Evolutionary conservation across 2,888 invertebrate species (phyloP), one percentile per base, ranked within the genome.

Genomic region (Cataglyphis rosenhaueri): DNA sequence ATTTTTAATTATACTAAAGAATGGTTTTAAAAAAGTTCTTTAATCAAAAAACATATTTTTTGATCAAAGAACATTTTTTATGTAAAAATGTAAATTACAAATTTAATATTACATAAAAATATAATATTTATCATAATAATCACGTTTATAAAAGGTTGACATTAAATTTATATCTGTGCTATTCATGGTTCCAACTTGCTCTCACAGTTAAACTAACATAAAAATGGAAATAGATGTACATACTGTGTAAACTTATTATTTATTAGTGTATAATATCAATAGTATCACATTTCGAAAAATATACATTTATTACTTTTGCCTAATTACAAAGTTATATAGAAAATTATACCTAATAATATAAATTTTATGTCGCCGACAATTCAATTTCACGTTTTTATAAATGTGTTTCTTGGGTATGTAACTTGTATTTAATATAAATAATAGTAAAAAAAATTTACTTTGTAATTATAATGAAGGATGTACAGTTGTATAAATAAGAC

Each of bases 201-300:
- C 41, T 76, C 74, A 59, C 29, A 78, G 82, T 85, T 88, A 82
- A 71, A 73, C 18, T 65, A 25, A 76, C 44, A 21, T 9, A 12
- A 25, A 78, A 70, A 25, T 74, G 65, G 32, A 55, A 82, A 81
- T 87, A 84, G n/a, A 1, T 87, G 85, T 87, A 88, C 61, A 78
- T 74, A 71, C 76, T 74, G 66, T 81, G 81, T 83, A 85, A 83
- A 82, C 52, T 73, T 38, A 29, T 62, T 84, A 85, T 83, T 81
- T 83, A 84, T 78, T 73, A 87, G 55, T 82, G 61, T 82, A 84
- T 86, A 82, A 61, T 78, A 73, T 73, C 25, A 35, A 74, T 81
- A n/a, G 12, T n/a, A 59, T 52, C 59, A 82, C 48, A 75, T 62
- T 71, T 48, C 6, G 2, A 66, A n/a, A 48, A 57, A 65, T 78